Evolutionary conservation across 2,113 vertebrate species (phyloP), one percentile per base, ranked within the genome.

Genomic region (Morphnarchus princeps): DNA sequence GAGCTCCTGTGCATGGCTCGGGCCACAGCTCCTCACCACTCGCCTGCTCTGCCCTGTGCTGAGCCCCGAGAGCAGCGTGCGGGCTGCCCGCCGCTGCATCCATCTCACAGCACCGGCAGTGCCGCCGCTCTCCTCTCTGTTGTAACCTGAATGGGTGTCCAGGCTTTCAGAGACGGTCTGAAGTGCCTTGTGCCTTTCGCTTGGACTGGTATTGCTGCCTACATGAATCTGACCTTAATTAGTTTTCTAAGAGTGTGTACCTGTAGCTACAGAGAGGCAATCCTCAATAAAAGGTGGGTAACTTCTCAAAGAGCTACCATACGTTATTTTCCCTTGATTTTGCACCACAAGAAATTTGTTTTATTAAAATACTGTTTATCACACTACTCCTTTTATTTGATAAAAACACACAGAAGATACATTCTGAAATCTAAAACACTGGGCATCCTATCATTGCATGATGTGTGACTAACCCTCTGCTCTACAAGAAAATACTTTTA

Each of bases 241-340:
- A 0, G 24, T 42, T 87, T 72, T 82, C 22, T 66, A 71, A 34
- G n/a, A n/a, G n/a, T n/a, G n/a, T n/a, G n/a, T n/a, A n/a, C n/a
- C n/a, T n/a, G n/a, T n/a, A n/a, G 92, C 66, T 93, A 90, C 91
- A 91, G 59, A 59, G 62, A 95, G 63, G 32, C 45, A 80, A 65
- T 59, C 63, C 61, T 87, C 95, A 92, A 74, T 92, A 87, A 91
- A 96, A 91, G 66, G 45, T 42, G 22, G 2, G 6, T 28, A 52
- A 78, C 80, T 74, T 47, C 32, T 85, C 45, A 72, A 82, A 95
- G 72, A 70, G 40, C 78, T 81, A 90, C 67, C 28, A 16, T 76
- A 88, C 78, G 19, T 93, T 94, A 85, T 92, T 96, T 89, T 93
- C 71, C 25, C 47, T 70, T 50, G n/a, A 95, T 78, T 95, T 79